Conservation (phyloP, 2,888 invertebrate species). For the Phania funesta region DNA sequence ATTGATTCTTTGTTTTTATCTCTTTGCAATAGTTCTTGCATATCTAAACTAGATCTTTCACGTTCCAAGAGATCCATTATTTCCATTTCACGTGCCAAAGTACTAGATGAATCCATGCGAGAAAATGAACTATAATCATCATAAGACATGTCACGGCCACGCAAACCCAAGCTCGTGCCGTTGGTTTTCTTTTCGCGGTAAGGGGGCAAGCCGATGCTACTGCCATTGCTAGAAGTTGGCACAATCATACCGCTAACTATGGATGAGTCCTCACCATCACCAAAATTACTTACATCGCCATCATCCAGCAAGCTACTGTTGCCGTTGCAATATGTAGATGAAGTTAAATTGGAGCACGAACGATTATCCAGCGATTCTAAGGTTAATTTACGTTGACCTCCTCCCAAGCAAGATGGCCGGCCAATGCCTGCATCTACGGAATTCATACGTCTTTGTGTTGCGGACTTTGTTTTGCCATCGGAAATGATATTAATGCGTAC, state of each 20-base stretch:
- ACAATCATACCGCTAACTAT: conserved; percentile 79
- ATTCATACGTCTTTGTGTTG: conserved; percentile 45
- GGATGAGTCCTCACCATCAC: conserved; percentile 79
- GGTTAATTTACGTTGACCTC: conserved; percentile 69
- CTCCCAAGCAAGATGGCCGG: conserved; percentile 13
- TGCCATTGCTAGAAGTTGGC: conserved; percentile 68
- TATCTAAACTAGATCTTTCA: conserved; percentile 79
- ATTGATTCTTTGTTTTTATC: conserved; percentile 76
- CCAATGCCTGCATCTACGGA: conserved; percentile 25
- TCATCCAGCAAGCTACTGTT: conserved; percentile 73
- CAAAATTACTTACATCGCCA: conserved; percentile 77
- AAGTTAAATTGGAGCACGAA: conserved; percentile 78
- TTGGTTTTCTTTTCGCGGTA: conserved; percentile 72
- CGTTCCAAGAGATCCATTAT: conserved; percentile 80
- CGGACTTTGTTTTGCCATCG: conserved; percentile 71
- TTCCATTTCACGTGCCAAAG: conserved; percentile 79
- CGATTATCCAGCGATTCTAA: conserved; percentile 76
- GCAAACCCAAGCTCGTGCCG: conserved; percentile 59
- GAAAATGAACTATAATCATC: conserved; percentile 77
- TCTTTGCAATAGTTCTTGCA: conserved; percentile 78
- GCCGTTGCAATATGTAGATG: conserved; percentile 77
- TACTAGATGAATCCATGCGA: conserved; percentile 75
- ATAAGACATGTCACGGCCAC: conserved; percentile 76
- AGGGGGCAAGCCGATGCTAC: conserved; percentile 64
- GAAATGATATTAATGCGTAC: conserved; percentile 78